Base-by-base conservation (phyloP, 2,113 vertebrate genomes). In the Climacteris rufus region DNA sequence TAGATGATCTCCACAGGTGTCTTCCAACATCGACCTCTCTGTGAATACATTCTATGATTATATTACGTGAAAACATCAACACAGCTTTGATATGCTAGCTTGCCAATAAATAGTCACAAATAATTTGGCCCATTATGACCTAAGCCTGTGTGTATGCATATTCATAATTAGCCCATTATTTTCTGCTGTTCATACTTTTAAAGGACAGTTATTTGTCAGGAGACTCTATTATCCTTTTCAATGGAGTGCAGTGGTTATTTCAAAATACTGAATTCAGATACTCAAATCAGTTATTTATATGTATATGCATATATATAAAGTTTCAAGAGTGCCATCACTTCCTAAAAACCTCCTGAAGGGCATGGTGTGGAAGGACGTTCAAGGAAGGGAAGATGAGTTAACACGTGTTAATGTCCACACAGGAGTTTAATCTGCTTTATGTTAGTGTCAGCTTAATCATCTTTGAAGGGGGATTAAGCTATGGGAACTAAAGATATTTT, bases 351-450 rank as follows among this genome's bases (percentile, higher is more conserved):
- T 74, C n/a, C 42, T 63, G 50, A 88, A 86, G 44, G 56, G 21
- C 39, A 86, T n/a, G 33, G 13, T 66, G 22, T 25, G 68, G 42
- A 74, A 93, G 44, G 60, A 64, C 54, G 24, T 50, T 81, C 56
- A 80, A 68, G 37, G 40, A 96, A 95, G 53, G 71, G 17, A 93
- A 89, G 60, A 66, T 39, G 87, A 89, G 9, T 84, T 93, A 81
- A 89, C 9, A 30, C 1, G 3, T 18, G 28, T 89, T 83, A 78
- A 59, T 19, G 44, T 87, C 60, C 76, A 96, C 86, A 83, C 9
- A 66, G 52, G 35, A 83, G 12, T 64, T 94, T 90, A 95, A 93
- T 90, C 83, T 93, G 52, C 80, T 94, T 96, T 92, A 75, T 39
- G 50, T 49, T 94, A 35, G 21, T 60, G 93, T 88, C 27, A 83